Base-by-base conservation (phyloP, 1,140 invertebrate species). In the Leptestheria dahalacensis region DNA sequence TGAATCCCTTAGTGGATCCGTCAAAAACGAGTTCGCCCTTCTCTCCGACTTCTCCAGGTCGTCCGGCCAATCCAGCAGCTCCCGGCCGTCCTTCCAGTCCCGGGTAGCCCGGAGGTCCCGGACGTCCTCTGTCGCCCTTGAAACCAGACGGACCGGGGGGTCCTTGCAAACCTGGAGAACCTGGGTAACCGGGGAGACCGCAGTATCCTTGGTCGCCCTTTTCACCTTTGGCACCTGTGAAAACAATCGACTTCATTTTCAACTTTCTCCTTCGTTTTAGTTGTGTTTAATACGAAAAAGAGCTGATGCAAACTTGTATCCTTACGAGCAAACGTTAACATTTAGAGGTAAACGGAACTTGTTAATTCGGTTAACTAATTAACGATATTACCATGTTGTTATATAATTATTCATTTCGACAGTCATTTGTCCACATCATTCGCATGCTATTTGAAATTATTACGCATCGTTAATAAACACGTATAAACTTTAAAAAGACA, bases 121-220 rank as follows among this genome's bases (percentile, higher is more conserved):
- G 47, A 33, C 47, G 11, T 6, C 61, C 61, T 9, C 55, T 49
- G 18, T 47, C 49, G 11, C 61, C 82, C 61, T 68, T 68, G 4
- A 69, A 68, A 4, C 79, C 79, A 41, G 65, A 66, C 46, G 67
- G 64, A 25, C 79, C 59, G 50, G 72, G 65, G 41, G 65, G 60
- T 25, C 64, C 64, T 51, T 49, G 46, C n/a, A 56, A 55, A 25
- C 61, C 61, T 10, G 52, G n/a, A 2, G 33, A 0, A 24, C 62
- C 62, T 51, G 20, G 12, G n/a, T 61, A 63, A 1, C 63, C 63
- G 11, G 57, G 55, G 24, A 46, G 47, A 48, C 62, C 62, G 21
- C 23, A 25, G 15, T 57, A 26, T 49, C 62, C 62, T 24, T 18
- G 18, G 23, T 33, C 65, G 50, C 52, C 50, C 25, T 48, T 57